These are phyloP conservation scores for Lipotes vexillifer DNA, from an alignment of 2,113 vertebrate genomes.

Conservation along the genomic window DNA sequence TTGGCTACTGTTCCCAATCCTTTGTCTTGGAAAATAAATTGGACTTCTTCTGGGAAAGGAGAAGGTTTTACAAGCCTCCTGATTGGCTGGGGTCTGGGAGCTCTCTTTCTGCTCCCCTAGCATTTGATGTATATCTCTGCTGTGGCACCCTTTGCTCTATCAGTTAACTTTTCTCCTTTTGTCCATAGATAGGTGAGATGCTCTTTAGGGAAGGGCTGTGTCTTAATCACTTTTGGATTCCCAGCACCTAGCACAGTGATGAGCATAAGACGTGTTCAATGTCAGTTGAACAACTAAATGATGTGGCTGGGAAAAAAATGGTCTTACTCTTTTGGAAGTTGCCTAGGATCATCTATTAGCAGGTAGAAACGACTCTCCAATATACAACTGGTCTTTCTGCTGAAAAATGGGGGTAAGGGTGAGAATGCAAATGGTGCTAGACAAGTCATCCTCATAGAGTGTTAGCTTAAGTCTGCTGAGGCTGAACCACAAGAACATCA, in stretches of 20 bases:
- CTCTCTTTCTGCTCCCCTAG: background rate
- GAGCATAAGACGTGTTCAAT: background rate
- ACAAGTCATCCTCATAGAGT: background rate
- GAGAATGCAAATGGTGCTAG: background rate
- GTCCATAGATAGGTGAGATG: background rate
- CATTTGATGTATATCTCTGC: background rate
- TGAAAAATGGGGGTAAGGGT: background rate
- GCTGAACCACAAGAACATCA: background rate
- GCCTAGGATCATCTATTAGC: background rate
- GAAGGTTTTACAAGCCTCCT: background rate
- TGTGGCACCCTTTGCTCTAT: background rate
- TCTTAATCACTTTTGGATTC: constrained; percentile 4
- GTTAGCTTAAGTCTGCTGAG: background rate
- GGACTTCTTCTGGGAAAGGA: background rate
- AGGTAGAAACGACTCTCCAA: background rate
- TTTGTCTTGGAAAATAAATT: background rate
- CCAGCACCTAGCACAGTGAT: background rate
- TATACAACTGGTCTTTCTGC: background rate
- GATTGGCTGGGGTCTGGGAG: background rate
- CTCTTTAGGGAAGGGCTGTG: background rate
- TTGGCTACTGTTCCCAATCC: background rate
- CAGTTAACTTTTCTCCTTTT: background rate
- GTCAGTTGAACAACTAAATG: background rate
- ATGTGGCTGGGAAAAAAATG: background rate
- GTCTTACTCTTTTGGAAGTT: background rate